phyloP scores from a whole-genome alignment of 1,140 invertebrate genomes.

The Thereuonema tuberculata region DNA sequence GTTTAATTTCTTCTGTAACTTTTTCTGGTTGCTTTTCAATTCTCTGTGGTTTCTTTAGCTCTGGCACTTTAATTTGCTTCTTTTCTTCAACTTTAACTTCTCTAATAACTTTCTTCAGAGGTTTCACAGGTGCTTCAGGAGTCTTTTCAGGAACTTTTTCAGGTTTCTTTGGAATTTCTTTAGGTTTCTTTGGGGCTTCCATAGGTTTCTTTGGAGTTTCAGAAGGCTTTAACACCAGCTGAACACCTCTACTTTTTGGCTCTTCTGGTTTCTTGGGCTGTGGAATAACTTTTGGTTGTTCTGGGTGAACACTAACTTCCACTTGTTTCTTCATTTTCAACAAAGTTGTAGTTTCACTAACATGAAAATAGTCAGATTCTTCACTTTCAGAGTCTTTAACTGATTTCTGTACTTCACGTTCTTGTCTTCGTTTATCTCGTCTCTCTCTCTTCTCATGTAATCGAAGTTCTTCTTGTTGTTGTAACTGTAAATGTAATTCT shows the following conservation, averaged over 20 bases:
- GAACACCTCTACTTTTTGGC: not conserved
- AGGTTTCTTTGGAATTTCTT: not conserved
- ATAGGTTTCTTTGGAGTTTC: not conserved
- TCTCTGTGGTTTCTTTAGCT: not conserved
- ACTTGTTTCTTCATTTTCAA: not conserved
- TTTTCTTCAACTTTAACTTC: too few species aligned
- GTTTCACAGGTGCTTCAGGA: not conserved
- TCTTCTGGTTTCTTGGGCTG: slow-evolving; percentile 1
- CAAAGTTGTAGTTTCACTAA: not conserved
- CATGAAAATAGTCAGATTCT: too few species aligned
- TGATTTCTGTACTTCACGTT: too few species aligned
- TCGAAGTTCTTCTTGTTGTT: too few species aligned
- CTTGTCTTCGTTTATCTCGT: too few species aligned
- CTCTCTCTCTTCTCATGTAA: too few species aligned
- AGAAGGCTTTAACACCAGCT: not conserved
- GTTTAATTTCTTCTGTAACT: slow-evolving; percentile 1
- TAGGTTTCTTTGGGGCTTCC: not conserved
- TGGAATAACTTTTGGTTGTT: not conserved
- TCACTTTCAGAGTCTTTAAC: too few species aligned
- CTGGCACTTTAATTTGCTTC: too few species aligned
- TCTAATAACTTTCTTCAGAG: not conserved
- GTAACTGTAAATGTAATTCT: too few species aligned
- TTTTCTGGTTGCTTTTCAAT: not conserved
- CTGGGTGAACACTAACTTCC: not conserved
- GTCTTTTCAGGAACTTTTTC: not conserved